Conservation (phyloP, 2,113 vertebrate genomes). For the Caranx ignobilis region DNA sequence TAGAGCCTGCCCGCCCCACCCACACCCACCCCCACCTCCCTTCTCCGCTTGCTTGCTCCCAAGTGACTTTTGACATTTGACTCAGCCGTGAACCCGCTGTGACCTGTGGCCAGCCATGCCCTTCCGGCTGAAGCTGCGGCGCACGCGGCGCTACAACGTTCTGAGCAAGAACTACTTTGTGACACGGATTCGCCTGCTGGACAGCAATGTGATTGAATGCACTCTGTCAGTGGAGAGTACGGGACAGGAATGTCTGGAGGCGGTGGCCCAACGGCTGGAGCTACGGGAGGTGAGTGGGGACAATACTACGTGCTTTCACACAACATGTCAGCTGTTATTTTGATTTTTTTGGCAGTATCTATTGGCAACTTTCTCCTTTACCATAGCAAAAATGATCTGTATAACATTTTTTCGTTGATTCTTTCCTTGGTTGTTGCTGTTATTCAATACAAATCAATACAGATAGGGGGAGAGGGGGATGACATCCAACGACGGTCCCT, state of each 20-base stretch:
- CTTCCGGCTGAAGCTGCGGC: slow-evolving; percentile 93
- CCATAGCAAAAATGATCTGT: background rate
- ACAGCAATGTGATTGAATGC: slow-evolving; percentile 93
- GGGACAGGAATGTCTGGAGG: slow-evolving; percentile 96
- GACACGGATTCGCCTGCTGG: slow-evolving; percentile 93
- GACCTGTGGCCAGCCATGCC: slow-evolving; percentile 88
- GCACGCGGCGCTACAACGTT: slow-evolving; percentile 96
- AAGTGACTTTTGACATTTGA: slow-evolving; percentile 74
- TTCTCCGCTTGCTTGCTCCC: slow-evolving; percentile 40
- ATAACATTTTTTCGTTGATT: background rate
- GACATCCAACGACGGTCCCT: too few species aligned
- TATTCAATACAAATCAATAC: background rate
- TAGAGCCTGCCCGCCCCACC: slow-evolving; percentile 64
- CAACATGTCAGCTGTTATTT: background rate
- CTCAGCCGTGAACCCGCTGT: slow-evolving; percentile 42
- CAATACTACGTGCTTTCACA: background rate
- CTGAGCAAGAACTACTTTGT: slow-evolving; percentile 98
- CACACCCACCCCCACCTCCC: background rate
- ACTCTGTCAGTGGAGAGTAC: slow-evolving; percentile 96
- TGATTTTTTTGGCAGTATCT: background rate
- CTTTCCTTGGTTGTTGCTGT: background rate
- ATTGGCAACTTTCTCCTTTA: background rate
- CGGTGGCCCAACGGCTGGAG: slow-evolving; percentile 94
- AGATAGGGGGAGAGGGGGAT: too few species aligned
- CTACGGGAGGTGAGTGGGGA: slow-evolving; percentile 89